Evolutionary conservation across 1,140 invertebrate genomes (phyloP), one percentile per base, ranked within the genome.

Genomic region (Drosophila ohnishii): DNA sequence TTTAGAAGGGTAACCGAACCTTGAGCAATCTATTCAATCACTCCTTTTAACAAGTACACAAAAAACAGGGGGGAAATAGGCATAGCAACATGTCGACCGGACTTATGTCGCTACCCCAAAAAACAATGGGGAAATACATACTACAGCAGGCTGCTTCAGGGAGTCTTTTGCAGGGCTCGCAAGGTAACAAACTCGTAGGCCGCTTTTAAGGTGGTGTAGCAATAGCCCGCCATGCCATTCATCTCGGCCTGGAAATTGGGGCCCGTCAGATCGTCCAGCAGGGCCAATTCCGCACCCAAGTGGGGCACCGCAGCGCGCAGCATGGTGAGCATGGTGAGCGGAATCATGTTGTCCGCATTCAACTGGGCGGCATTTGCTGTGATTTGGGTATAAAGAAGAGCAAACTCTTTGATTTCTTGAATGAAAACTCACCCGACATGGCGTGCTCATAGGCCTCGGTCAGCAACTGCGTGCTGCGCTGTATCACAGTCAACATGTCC

Each of bases 201-300:
- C 16, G 87, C 90, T 62, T 92, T 92, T 0, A 92, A 62, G 19
- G 91, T 91, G 9, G 90, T 91, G 42, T 90, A 91, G 55, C 91
- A 92, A 55, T 92, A 92, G n/a, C 91, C 91, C 5, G 90, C 87
- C 78, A 91, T 79, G 14, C 91, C 91, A 48, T 82, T 90, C 91
- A 92, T 92, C 65, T 91, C 89, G 19, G 77, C 80, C 73, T 92
- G 86, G 35, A 90, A 91, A 70, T 91, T 91, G 34, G 80, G 70
- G 2, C 86, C 89, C 32, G 90, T 92, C 35, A 92, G 69, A 45
- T 92, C 91, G 44, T 92, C 90, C 5, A 92, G 73, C 30, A 92
- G 37, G 32, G 91, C 89, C 51, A 92, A 28, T 66, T 92, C 91
- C 0, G 91, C 91, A 8, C 91, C 91, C 51, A 92, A 66, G 75